A percentile compares a stretch with the other conserved stretches of the same genome.
phyloP scores from a whole-genome alignment of 2,113 vertebrate species.

The Erpornis zantholeuca region DNA sequence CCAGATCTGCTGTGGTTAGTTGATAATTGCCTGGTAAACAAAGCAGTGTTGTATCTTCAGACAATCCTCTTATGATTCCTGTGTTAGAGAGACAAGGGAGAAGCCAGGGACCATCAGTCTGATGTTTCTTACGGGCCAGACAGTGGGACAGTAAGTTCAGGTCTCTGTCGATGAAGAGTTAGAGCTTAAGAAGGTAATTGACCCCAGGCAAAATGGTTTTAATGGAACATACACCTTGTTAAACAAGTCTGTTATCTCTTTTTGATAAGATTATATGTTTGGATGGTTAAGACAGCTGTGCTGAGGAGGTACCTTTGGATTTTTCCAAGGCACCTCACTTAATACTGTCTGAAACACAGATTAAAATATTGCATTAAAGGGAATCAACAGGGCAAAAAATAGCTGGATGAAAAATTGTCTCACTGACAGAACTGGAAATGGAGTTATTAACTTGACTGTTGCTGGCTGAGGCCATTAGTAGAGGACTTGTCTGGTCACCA shows the following conservation, averaged over 20 bases:
- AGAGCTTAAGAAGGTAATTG: background rate
- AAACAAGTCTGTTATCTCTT: background rate
- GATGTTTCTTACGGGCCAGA: background rate
- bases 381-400: background rate
- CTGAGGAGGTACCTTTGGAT: background rate
- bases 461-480: background rate
- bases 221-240: background rate
- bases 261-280: constrained; percentile 22
- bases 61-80: background rate
- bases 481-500: background rate
- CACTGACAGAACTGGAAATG: background rate
- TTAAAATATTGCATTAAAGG: constrained; percentile 16
- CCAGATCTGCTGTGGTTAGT: background rate
- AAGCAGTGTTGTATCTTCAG: background rate
- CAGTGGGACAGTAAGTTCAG: background rate
- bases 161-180: background rate
- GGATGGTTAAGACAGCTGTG: background rate
- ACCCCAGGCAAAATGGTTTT: background rate
- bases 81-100: background rate
- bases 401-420: background rate
- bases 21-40: background rate
- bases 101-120: background rate
- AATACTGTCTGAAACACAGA: background rate
- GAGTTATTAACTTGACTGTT: background rate
- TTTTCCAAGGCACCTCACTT: background rate